A percentile compares a stretch with the other conserved stretches of the same genome.
Evolutionary conservation across 2,797 vertebrate genomes (phyloP).

Genomic region (Argentina silus): DNA sequence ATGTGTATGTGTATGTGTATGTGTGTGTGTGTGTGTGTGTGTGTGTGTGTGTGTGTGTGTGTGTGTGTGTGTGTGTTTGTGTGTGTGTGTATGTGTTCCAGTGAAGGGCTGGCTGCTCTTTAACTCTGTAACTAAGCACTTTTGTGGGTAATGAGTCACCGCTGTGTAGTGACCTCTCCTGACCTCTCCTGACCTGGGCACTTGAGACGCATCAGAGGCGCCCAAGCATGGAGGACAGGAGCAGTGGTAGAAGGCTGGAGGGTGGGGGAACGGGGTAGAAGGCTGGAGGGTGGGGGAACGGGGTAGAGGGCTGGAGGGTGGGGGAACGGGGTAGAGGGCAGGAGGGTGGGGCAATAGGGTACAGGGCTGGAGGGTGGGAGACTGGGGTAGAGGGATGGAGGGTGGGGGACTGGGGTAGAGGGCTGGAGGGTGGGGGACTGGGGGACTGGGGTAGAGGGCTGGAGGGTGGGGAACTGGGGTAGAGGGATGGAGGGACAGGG

Average conservation of each 20-base stretch:
- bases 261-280: neutral
- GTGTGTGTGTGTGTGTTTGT: neutral
- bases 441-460: neutral
- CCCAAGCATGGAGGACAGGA: neutral
- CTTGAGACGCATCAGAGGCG: constrained; percentile 17
- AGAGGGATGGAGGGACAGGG: too few relatives aligned
- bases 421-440: neutral
- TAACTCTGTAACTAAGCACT: constrained; percentile 38
- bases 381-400: too few relatives aligned
- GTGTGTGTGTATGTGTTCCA: constrained; percentile 12
- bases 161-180: constrained; percentile 6
- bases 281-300: neutral
- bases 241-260: neutral
- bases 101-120: constrained; percentile 25
- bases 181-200: constrained; percentile 18
- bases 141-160: constrained; percentile 31
- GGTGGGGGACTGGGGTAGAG: neutral
- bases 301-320: neutral
- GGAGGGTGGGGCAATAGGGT: neutral
- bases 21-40: neutral
- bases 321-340: neutral
- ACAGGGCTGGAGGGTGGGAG: neutral
- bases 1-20: neutral
- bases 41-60: neutral
- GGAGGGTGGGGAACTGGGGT: too few relatives aligned